Conservation (phyloP, 2,888 invertebrate species). For the Ommatoiulus sabulosus region DNA sequence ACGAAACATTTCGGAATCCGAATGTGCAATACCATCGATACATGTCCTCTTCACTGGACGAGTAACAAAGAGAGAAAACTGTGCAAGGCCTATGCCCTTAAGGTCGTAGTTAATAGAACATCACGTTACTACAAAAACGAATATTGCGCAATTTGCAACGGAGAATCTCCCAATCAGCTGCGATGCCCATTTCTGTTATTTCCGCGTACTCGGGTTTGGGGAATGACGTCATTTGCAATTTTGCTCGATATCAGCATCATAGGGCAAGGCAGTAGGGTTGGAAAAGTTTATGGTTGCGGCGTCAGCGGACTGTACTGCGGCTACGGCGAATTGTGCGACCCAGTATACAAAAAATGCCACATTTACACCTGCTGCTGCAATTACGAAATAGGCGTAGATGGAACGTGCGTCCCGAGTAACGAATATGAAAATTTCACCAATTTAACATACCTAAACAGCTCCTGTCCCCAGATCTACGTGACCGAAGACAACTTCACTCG, state of each 20-base stretch:
- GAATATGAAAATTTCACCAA: neutral
- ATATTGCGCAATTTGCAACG: slow-evolving; percentile 70
- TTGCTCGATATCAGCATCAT: slow-evolving; percentile 68
- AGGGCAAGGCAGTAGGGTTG: slow-evolving; percentile 62
- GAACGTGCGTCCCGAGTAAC: slow-evolving; percentile 27
- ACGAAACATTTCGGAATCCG: slow-evolving; percentile 65
- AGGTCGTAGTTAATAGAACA: slow-evolving; percentile 64
- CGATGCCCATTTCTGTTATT: neutral
- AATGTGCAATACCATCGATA: slow-evolving; percentile 65
- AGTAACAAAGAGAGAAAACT: slow-evolving; percentile 65
- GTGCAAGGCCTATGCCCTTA: slow-evolving; percentile 68
- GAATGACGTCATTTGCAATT: slow-evolving; percentile 64
- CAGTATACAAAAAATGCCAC: slow-evolving; percentile 69
- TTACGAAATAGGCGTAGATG: slow-evolving; percentile 13
- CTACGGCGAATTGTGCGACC: slow-evolving; percentile 67
- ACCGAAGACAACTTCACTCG: slow-evolving; percentile 60
- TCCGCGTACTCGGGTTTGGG: too few relatives aligned
- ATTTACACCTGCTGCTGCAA: slow-evolving; percentile 53
- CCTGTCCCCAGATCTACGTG: slow-evolving; percentile 62
- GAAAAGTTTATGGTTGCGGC: slow-evolving; percentile 61
- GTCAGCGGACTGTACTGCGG: slow-evolving; percentile 58
- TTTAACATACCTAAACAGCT: slow-evolving; percentile 54
- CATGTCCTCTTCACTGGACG: slow-evolving; percentile 67
- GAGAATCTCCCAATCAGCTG: neutral
- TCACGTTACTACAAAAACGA: slow-evolving; percentile 64